These are phyloP conservation scores for Trichopoda pennipes DNA, from an alignment of 2,888 invertebrate genomes.

Conservation along the genomic window DNA sequence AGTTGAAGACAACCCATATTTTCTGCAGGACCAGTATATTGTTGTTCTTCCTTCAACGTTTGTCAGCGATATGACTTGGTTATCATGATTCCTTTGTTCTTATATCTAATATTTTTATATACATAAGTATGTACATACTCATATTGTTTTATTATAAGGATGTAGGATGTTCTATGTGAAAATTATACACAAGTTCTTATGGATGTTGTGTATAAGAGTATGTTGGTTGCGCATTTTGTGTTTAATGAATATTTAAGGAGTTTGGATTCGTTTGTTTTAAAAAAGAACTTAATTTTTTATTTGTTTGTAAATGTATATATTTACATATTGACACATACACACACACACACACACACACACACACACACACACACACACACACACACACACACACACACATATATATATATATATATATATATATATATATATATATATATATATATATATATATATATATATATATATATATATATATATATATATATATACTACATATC, in stretches of 20 bases:
- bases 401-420: background rate
- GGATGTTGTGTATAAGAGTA: no score
- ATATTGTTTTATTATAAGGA: conserved; percentile 4
- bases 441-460: background rate
- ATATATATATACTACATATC: background rate
- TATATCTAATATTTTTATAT: conserved; percentile 29
- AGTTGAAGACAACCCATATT: conserved; percentile 63
- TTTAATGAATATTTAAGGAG: conserved; percentile 60
- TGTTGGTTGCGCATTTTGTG: conserved; percentile 1
- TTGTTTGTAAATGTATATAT: conserved; percentile 17
- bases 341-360: background rate
- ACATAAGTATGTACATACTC: no score
- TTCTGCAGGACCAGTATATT: conserved; percentile 17
- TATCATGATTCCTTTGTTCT: conserved; percentile 33
- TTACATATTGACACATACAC: background rate
- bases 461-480: background rate
- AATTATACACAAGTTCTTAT: background rate
- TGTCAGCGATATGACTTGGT: conserved; percentile 58
- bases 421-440: background rate
- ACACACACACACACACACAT: background rate
- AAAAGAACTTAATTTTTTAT: conserved; percentile 38
- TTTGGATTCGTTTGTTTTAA: conserved; percentile 29
- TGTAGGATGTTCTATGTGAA: conserved; percentile 3
- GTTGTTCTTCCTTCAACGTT: conserved; percentile 50
- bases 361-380: no score